Evolutionary conservation across 2,113 vertebrate species (phyloP).

Genomic region (Odontophorus gujanensis): DNA sequence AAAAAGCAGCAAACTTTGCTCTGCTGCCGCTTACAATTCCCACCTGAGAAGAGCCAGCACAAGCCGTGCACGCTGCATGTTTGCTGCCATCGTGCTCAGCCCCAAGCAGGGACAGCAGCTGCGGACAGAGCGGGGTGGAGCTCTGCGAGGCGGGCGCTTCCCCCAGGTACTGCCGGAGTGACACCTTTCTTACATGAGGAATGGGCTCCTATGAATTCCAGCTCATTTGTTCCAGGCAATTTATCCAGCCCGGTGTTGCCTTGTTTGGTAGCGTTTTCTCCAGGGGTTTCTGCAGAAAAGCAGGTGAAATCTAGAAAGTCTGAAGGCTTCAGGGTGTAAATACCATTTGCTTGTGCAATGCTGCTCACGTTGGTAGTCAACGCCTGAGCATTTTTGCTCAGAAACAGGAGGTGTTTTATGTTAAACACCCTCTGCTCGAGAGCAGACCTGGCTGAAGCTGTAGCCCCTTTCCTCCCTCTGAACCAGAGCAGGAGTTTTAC

Average conservation of each 20-base stretch:
- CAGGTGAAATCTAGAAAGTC: constrained; percentile 62
- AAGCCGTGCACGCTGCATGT: neutral
- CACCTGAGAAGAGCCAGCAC: neutral
- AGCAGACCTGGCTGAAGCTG: constrained; percentile 27
- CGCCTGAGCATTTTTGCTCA: neutral
- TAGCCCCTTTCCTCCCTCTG: constrained; percentile 22
- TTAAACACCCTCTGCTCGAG: constrained; percentile 16
- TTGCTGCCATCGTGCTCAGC: rapidly evolving
- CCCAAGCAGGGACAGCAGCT: neutral
- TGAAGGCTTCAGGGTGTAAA: constrained; percentile 61
- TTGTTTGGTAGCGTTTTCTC: constrained; percentile 49
- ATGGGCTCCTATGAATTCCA: constrained; percentile 24
- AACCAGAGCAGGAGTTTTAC: neutral
- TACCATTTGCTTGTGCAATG: constrained; percentile 59
- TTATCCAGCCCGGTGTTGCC: constrained; percentile 59
- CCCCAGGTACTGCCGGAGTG: neutral
- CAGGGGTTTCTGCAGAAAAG: constrained; percentile 54
- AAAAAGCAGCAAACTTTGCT: neutral
- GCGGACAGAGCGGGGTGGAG: neutral
- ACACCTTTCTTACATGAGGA: constrained; percentile 22
- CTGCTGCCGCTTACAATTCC: neutral
- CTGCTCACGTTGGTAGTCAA: constrained; percentile 50
- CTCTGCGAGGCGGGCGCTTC: neutral
- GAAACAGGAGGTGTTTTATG: constrained; percentile 15
- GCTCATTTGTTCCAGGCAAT: constrained; percentile 64